Conservation (phyloP, 2,888 invertebrate species). For the Ectropis crepuscularia region DNA sequence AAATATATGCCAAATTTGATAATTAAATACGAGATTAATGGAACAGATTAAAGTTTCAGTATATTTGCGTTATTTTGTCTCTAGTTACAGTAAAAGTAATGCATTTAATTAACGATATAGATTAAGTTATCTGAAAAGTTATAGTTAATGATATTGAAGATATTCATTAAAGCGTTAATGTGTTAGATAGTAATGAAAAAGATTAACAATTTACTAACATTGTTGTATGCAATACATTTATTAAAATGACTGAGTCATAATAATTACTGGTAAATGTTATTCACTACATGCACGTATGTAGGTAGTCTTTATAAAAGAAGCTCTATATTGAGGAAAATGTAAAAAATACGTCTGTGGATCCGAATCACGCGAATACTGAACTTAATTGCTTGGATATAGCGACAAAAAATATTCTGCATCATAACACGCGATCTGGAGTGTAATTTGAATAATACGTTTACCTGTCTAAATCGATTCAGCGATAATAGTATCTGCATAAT, state of each 20-base stretch:
- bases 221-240: conserved; percentile 4
- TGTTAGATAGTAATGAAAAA: conserved; percentile 47
- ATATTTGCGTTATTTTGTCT: too few species aligned
- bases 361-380: conserved; percentile 74
- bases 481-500: conserved; percentile 69
- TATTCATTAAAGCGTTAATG: too few species aligned
- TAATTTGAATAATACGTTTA: conserved; percentile 77
- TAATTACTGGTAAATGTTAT: conserved; percentile 21
- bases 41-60: too few species aligned
- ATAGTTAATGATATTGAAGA: too few species aligned
- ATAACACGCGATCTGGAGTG: conserved; percentile 69
- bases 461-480: conserved; percentile 64
- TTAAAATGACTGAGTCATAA: conserved; percentile 15
- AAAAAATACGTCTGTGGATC: conserved; percentile 58
- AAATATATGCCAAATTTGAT: too few species aligned
- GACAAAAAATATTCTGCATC: conserved; percentile 77
- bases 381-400: conserved; percentile 70
- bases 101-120: too few species aligned
- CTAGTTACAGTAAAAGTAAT: too few species aligned
- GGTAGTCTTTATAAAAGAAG: conserved; percentile 10
- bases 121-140: too few species aligned
- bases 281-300: not conserved
- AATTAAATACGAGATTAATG: too few species aligned
- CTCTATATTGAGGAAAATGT: conserved; percentile 31
- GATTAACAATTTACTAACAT: conserved; percentile 49